Base-by-base conservation (phyloP, 2,888 invertebrate species). In the Ophion ventricosus region DNA sequence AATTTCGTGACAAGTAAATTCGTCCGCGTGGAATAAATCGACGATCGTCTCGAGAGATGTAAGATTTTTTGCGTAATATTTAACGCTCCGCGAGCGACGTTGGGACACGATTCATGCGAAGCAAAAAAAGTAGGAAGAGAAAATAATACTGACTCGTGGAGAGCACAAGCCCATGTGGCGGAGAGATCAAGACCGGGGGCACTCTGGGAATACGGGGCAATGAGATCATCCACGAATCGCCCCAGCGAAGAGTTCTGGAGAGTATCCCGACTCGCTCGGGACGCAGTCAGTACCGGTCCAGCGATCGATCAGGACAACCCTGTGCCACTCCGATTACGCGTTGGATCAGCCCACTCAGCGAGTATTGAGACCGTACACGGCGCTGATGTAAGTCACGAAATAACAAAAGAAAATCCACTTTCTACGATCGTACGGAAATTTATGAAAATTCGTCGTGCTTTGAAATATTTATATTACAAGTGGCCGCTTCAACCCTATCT, bases 241-340 rank as follows among this genome's bases (percentile, higher is more conserved):
- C 61, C 20, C 29, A 35, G 43, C 25, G 64, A 63, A 40, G 66
- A 26, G 57, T 40, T 74, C 78, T 43, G 59, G 69, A 70, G 56
- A 61, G 76, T 54, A 43, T 3, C 70, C 17, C 70, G 54, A 59
- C 10, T 61, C 63, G 56, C 73, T 73, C 61, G 83, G 49, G 20
- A 83, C 80, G 76, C 90, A 91, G 91, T 92, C 89, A 87, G 87
- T 89, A 87, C 89, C 89, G 89, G 89, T 90, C 90, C 88, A 87
- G 87, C 88, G 88, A 86, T 85, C 88, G 88, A 88, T 89, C 88
- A 88, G 87, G 89, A 89, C 83, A 85, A 69, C 64, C 54, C 25
- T 54, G 59, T 54, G 56, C 64, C 54, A 23, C 61, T 26, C 2
- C 57, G n/a, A 74, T 80, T 64, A 82, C 69, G 54, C 54, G 69